phyloP scores from a whole-genome alignment of 2,797 vertebrate genomes.

The Cuniculus paca region DNA sequence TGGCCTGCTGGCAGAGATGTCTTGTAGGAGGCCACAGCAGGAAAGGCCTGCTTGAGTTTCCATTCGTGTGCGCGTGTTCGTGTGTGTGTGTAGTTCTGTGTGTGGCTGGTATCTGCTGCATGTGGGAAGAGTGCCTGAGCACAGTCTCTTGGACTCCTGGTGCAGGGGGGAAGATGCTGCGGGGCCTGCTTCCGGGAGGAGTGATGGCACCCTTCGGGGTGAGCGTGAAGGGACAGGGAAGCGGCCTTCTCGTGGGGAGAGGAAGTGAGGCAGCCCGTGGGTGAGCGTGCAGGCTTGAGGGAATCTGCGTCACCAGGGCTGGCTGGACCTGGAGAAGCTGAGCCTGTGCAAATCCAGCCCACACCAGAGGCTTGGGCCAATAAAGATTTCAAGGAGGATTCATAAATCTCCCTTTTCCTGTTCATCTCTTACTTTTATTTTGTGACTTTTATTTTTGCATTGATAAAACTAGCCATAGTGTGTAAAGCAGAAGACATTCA shows the following conservation, averaged over 20 bases:
- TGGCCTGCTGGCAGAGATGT: not conserved
- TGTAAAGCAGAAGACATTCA: not conserved
- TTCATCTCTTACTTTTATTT: not conserved
- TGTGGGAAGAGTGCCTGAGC: not conserved
- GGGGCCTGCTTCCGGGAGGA: not conserved
- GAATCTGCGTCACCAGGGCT: not conserved
- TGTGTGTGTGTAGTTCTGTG: not conserved
- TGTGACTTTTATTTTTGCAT: slow-evolving; percentile 17
- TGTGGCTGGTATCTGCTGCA: not conserved
- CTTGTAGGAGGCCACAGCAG: not conserved
- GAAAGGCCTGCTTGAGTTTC: not conserved
- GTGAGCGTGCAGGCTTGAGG: not conserved
- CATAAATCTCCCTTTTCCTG: not conserved
- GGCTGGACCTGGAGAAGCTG: not conserved
- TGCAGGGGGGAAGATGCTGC: not conserved
- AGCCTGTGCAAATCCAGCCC: not conserved
- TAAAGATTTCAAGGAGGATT: not conserved
- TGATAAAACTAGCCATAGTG: not conserved
- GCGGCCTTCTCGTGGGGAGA: not conserved
- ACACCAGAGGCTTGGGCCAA: not conserved
- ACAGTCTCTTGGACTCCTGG: not conserved
- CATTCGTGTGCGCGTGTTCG: not conserved
- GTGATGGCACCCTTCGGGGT: not conserved
- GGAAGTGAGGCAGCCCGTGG: not conserved
- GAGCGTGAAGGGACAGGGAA: not conserved